Percentiles rank a stretch among this genome's conserved stretches.
These are phyloP conservation scores for Periophthalmus magnuspinnatus DNA, from an alignment of 2,797 vertebrate species.

Conservation along the genomic window DNA sequence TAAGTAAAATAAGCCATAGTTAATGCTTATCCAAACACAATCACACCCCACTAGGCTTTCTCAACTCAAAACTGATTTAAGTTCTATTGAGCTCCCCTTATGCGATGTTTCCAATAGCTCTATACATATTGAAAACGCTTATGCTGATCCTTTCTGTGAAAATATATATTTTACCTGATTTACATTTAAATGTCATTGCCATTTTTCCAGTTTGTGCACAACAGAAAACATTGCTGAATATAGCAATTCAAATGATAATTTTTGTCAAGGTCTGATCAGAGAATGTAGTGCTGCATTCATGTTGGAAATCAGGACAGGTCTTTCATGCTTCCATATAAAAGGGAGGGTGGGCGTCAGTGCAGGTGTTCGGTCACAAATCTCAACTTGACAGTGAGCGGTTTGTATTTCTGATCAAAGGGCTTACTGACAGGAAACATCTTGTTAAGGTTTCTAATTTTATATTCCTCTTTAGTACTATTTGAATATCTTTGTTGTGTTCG, in stretches of 20 bases:
- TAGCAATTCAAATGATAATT: slow-evolving; percentile 21
- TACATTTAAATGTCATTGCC: slow-evolving; percentile 15
- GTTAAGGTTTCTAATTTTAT: slow-evolving; percentile 12
- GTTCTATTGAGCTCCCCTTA: slow-evolving; percentile 21
- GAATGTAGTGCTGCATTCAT: slow-evolving; percentile 25
- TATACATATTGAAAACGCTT: slow-evolving; percentile 18
- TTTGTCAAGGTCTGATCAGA: slow-evolving; percentile 18
- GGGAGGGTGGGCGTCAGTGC: slow-evolving; percentile 9
- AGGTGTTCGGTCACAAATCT: slow-evolving; percentile 34
- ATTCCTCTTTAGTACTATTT: neutral
- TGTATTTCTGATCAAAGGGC: slow-evolving; percentile 13
- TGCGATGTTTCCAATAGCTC: slow-evolving; percentile 8
- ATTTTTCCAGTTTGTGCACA: slow-evolving; percentile 2
- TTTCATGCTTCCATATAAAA: slow-evolving; percentile 24
- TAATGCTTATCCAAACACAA: slow-evolving; percentile 25
- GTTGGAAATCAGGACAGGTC: slow-evolving; percentile 15
- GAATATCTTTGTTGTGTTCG: neutral
- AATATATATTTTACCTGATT: slow-evolving; percentile 29
- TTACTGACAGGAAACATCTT: neutral
- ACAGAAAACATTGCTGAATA: slow-evolving; percentile 12
- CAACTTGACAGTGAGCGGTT: slow-evolving; percentile 7
- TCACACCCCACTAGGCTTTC: neutral
- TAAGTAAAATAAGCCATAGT: slow-evolving; percentile 16
- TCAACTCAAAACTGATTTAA: slow-evolving; percentile 6
- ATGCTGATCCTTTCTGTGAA: slow-evolving; percentile 21